Evolutionary conservation across 2,113 vertebrate genomes (phyloP).

Genomic region (Psophia crepitans): DNA sequence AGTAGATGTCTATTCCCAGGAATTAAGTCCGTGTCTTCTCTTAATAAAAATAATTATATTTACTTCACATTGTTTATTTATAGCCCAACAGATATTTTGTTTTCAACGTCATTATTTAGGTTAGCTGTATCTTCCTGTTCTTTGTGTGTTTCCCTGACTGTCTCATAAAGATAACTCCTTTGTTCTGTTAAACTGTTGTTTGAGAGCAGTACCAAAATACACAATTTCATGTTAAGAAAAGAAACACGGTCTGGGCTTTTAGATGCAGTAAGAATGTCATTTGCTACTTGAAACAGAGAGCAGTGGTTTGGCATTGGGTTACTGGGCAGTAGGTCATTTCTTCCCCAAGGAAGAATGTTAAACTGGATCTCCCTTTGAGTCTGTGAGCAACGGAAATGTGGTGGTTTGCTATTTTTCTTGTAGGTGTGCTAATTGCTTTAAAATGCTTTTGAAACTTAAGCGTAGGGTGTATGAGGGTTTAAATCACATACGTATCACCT

Average conservation of each 20-base stretch:
- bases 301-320: slow-evolving; percentile 14
- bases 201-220: slow-evolving; percentile 44
- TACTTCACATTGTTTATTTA: slow-evolving; percentile 43
- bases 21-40: neutral
- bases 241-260: neutral
- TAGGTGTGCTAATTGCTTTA: neutral
- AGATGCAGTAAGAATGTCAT: neutral
- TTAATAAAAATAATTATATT: neutral
- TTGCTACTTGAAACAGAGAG: slow-evolving; percentile 27
- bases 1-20: neutral
- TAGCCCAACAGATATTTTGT: neutral
- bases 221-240: slow-evolving; percentile 46
- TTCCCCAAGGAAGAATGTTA: slow-evolving; percentile 13
- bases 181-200: slow-evolving; percentile 54
- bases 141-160: slow-evolving; percentile 39
- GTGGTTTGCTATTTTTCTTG: neutral
- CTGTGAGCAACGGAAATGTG: neutral
- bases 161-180: slow-evolving; percentile 54
- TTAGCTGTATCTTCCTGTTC: slow-evolving; percentile 50
- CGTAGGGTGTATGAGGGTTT: neutral
- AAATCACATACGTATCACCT: neutral
- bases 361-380: neutral
- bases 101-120: slow-evolving; percentile 46
- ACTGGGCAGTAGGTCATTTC: slow-evolving; percentile 5
- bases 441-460: neutral